phyloP scores from a whole-genome alignment of 23 tunicate genomes.

The Halocynthia roretzi region DNA sequence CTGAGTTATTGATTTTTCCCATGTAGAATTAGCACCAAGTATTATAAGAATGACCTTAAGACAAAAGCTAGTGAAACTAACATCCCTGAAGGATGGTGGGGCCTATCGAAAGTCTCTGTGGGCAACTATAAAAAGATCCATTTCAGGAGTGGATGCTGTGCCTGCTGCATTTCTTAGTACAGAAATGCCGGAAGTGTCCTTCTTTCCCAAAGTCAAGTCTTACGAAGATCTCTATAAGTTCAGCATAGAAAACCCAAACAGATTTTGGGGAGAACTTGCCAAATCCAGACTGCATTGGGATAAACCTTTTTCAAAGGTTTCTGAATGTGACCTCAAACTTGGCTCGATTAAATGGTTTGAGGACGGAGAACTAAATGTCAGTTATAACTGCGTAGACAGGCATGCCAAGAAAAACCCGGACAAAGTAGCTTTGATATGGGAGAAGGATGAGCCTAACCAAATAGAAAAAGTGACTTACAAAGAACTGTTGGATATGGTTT shows the following conservation, averaged over 20 bases:
- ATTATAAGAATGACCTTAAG: too few species aligned
- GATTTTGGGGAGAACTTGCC: slow-evolving; percentile 89
- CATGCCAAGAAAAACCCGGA: slow-evolving; percentile 62
- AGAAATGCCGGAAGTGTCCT: slow-evolving; percentile 40
- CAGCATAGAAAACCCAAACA: slow-evolving; percentile 57
- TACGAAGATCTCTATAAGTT: slow-evolving; percentile 71
- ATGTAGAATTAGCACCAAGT: too few species aligned
- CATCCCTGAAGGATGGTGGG: too few species aligned
- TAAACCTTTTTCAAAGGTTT: slow-evolving; percentile 52
- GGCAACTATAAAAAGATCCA: too few species aligned
- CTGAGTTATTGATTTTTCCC: too few species aligned
- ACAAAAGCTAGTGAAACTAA: too few species aligned
- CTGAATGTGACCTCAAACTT: slow-evolving; percentile 57
- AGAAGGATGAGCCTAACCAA: slow-evolving; percentile 88
- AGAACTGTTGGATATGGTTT: slow-evolving; percentile 49
- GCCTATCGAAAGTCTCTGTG: too few species aligned
- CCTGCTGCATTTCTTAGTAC: slow-evolving; percentile 18
- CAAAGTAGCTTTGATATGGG: slow-evolving; percentile 95
- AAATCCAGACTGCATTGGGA: slow-evolving; percentile 71
- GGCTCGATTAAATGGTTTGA: slow-evolving; percentile 76
- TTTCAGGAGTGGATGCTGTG: too few species aligned
- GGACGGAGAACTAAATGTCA: slow-evolving; percentile 85
- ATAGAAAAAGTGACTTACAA: slow-evolving; percentile 71
- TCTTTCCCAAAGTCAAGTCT: slow-evolving; percentile 39
- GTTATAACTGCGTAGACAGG: slow-evolving; percentile 87